phyloP scores from a whole-genome alignment of 2,888 invertebrate species.

The Sclerodermus sp. region DNA sequence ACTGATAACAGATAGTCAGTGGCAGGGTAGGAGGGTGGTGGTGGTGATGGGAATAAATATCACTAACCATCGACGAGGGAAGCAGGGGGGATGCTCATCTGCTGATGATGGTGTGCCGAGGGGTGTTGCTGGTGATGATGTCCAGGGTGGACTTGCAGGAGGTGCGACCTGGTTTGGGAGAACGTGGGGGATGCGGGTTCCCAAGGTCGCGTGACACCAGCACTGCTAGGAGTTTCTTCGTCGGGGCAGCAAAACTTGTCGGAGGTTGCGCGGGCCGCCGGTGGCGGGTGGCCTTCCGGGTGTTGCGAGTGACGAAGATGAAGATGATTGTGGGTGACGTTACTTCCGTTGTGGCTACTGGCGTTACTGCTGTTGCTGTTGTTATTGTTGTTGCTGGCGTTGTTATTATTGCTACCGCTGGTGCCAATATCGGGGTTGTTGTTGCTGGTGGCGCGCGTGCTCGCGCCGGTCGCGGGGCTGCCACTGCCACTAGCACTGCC shows the following conservation, averaged over 20 bases:
- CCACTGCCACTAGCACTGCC: constrained; percentile 54
- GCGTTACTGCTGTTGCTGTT: constrained; percentile 22
- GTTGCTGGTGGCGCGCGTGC: constrained; percentile 34
- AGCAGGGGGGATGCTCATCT: constrained; percentile 41
- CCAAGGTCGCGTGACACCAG: constrained; percentile 50
- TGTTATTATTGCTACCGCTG: constrained; percentile 27
- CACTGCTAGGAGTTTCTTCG: constrained; percentile 40
- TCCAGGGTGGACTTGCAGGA: constrained; percentile 41
- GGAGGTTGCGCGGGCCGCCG: constrained; percentile 6
- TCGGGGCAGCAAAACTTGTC: constrained; percentile 49
- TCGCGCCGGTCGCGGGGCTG: constrained; percentile 48
- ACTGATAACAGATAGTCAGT: no score
- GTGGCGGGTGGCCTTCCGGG: no score
- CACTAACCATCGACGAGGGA: constrained; percentile 47
- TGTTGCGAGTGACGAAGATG: no score
- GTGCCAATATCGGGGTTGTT: constrained; percentile 29
- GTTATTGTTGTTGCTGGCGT: constrained; percentile 22
- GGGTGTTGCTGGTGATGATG: constrained; percentile 42
- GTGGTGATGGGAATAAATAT: background rate
- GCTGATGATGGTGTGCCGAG: constrained; percentile 44
- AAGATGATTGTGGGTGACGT: background rate
- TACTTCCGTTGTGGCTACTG: constrained; percentile 14
- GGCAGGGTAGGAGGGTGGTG: no score
- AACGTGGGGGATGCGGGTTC: constrained; percentile 51
- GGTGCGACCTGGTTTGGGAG: constrained; percentile 43